Conservation (phyloP, 2,888 invertebrate species). For the Hirtodrosophila cameraria region DNA sequence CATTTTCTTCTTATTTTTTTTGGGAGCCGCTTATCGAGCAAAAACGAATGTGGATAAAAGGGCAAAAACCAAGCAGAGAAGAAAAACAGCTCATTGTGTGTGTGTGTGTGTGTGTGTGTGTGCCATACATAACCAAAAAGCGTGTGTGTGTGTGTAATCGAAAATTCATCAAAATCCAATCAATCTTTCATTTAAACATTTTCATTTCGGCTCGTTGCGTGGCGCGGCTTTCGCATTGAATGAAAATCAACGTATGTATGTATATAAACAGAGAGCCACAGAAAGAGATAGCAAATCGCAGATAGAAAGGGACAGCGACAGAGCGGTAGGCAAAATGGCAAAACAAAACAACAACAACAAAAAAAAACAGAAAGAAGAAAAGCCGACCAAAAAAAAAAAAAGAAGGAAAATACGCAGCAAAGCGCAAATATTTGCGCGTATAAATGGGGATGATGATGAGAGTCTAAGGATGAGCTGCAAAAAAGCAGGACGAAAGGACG, state of each 20-base stretch:
- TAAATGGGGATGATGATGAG: conserved; percentile 70
- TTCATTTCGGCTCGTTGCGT: conserved; percentile 76
- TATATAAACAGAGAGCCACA: conserved; percentile 18
- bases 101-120: conserved; percentile 17
- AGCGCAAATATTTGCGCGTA: conserved; percentile 79
- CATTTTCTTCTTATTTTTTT: background rate
- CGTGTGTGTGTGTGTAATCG: conserved; percentile 51
- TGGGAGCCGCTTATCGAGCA: conserved; percentile 24
- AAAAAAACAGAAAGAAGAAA: conserved; percentile 10
- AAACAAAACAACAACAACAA: conserved; percentile 56
- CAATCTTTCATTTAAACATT: conserved; percentile 81
- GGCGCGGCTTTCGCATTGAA: conserved; percentile 61
- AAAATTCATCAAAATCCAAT: conserved; percentile 80
- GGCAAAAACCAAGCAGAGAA: no score
- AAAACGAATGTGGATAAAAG: conserved; percentile 33
- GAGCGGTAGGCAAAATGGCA: conserved; percentile 43
- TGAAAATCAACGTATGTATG: conserved; percentile 49
- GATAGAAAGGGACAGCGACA: conserved; percentile 4
- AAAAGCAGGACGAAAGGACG: background rate
- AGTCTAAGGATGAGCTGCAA: conserved; percentile 43
- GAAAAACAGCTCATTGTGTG: conserved; percentile 15
- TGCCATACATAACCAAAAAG: background rate
- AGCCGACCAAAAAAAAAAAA: conserved; percentile 5
- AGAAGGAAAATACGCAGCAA: conserved; percentile 65
- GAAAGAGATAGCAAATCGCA: conserved; percentile 3